Conservation (phyloP, 2,888 invertebrate genomes). For the Andrena fulva region DNA sequence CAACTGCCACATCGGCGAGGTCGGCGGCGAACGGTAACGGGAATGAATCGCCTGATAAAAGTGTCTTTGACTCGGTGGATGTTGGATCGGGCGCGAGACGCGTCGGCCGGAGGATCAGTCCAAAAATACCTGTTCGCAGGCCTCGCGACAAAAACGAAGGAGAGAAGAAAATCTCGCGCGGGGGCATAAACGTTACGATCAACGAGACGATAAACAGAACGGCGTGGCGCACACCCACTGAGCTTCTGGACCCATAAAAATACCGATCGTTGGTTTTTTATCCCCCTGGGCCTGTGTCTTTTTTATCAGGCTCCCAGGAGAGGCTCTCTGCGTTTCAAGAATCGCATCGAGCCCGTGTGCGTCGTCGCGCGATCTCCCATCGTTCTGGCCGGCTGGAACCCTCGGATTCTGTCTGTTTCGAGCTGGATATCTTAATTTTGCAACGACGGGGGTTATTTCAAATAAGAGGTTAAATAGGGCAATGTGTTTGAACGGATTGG, state of each 20-base stretch:
- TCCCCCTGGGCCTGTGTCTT: conserved; percentile 33
- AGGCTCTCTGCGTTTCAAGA: conserved; percentile 19
- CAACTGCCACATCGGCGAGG: not conserved
- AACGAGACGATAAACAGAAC: conserved; percentile 51
- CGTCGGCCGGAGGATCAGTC: conserved; percentile 15
- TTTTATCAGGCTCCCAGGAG: conserved; percentile 39
- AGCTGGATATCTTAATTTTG: not conserved
- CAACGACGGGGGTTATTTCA: not conserved
- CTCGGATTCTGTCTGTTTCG: not conserved
- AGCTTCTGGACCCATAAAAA: conserved; percentile 55
- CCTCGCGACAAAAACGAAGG: conserved; percentile 28
- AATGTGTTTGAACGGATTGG: no score
- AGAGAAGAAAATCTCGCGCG: conserved; percentile 20
- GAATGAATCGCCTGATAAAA: conserved; percentile 22
- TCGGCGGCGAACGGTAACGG: conserved; percentile 1
- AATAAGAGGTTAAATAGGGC: no score
- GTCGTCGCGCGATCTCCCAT: conserved; percentile 20
- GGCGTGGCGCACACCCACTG: conserved; percentile 39
- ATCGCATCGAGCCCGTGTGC: not conserved
- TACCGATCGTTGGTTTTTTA: conserved; percentile 51
- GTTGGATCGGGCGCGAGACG: not conserved
- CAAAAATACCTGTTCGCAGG: conserved; percentile 45
- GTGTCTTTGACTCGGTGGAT: conserved; percentile 18
- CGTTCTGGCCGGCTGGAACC: conserved; percentile 11
- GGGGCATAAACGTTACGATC: conserved; percentile 47